phyloP scores from a whole-genome alignment of 2,888 invertebrate species.

The Dasysyrphus albostriatus region DNA sequence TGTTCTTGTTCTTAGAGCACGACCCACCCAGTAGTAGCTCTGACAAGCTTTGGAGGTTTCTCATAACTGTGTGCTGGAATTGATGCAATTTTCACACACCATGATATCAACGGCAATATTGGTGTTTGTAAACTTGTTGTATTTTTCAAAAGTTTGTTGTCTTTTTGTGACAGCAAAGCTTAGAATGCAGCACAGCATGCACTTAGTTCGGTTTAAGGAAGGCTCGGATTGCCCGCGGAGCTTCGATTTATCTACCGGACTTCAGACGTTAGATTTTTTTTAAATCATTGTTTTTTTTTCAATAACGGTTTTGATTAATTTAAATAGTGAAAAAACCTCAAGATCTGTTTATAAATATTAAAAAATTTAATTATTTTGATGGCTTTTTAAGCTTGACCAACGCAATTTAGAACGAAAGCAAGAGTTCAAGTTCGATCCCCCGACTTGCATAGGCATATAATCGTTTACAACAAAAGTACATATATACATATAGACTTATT shows the following conservation, averaged over 20 bases:
- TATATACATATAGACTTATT: constrained; percentile 16
- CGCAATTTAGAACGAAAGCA: not conserved
- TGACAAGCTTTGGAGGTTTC: constrained; percentile 33
- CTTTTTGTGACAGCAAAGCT: constrained; percentile 57
- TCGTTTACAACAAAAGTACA: constrained; percentile 31
- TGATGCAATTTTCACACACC: constrained; percentile 51
- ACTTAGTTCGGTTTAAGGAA: constrained; percentile 69
- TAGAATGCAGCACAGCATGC: constrained; percentile 70
- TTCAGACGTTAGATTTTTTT: constrained; percentile 22
- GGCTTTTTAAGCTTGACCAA: constrained; percentile 39
- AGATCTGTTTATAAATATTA: constrained; percentile 14
- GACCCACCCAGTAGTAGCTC: constrained; percentile 3
- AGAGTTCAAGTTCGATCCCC: constrained; percentile 63
- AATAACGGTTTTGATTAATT: constrained; percentile 28
- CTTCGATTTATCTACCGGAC: constrained; percentile 56
- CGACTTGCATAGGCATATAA: constrained; percentile 11
- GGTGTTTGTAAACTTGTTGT: constrained; percentile 66
- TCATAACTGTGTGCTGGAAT: constrained; percentile 2
- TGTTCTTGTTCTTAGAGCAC: constrained; percentile 58
- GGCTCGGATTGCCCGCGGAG: constrained; percentile 67
- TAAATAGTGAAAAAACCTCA: not conserved
- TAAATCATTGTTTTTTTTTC: not conserved
- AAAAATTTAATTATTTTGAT: constrained; percentile 64
- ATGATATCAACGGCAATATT: not conserved
- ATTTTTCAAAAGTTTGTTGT: constrained; percentile 63